phyloP scores from a whole-genome alignment of 2,797 vertebrate species.

The Rhabdophis nuchalis region DNA sequence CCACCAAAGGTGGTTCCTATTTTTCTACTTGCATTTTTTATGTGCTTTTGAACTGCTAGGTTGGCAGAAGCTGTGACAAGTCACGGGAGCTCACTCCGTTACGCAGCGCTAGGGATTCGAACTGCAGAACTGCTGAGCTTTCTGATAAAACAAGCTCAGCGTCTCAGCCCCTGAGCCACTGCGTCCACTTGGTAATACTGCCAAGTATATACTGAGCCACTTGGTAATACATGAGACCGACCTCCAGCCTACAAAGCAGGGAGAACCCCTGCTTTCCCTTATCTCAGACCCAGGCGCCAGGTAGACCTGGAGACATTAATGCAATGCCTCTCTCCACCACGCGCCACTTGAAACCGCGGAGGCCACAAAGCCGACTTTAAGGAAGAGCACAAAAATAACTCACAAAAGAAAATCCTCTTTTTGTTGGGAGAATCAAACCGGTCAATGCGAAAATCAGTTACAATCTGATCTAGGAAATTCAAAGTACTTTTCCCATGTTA shows the following conservation, averaged over 20 bases:
- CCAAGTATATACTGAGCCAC: too few relatives aligned
- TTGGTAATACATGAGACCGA: not conserved
- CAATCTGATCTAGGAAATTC: slow-evolving; percentile 67
- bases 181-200: too few relatives aligned
- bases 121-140: too few relatives aligned
- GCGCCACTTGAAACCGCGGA: slow-evolving; percentile 1
- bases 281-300: not conserved
- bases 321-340: not conserved
- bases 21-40: too few relatives aligned
- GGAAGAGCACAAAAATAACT: slow-evolving; percentile 66
- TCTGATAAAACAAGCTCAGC: too few relatives aligned
- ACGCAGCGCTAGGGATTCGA: too few relatives aligned
- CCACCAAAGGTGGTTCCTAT: too few relatives aligned
- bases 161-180: too few relatives aligned
- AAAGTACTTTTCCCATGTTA: slow-evolving; percentile 68
- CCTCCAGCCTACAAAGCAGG: not conserved
- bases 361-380: slow-evolving; percentile 33
- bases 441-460: slow-evolving; percentile 59
- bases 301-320: not conserved
- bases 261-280: not conserved
- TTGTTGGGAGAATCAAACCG: slow-evolving; percentile 66
- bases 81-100: too few relatives aligned
- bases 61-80: too few relatives aligned
- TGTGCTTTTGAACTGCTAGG: too few relatives aligned
- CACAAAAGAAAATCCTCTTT: slow-evolving; percentile 61